Evolutionary conservation across 1,140 invertebrate genomes (phyloP).

Genomic region (Ridgeia piscesae): DNA sequence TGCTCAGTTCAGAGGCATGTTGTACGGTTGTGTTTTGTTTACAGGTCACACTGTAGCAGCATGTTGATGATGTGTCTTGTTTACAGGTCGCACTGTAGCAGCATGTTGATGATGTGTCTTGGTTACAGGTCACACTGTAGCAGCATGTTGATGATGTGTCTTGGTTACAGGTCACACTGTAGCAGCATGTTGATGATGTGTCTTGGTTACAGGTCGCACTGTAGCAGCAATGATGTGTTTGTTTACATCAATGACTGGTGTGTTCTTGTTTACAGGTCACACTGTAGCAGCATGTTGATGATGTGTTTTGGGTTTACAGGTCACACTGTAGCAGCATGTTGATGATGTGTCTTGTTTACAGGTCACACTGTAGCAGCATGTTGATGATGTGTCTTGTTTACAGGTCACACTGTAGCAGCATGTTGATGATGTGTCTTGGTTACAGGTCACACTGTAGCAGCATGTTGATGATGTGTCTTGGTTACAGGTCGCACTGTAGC

Average conservation of each 20-base stretch:
- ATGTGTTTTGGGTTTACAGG: slow-evolving; percentile 88
- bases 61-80: slow-evolving; percentile 98
- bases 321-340: slow-evolving; percentile 97
- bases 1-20: no score
- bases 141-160: slow-evolving; percentile 99
- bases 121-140: slow-evolving; percentile 87
- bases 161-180: slow-evolving; percentile 84
- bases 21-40: no score
- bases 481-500: slow-evolving; percentile 89
- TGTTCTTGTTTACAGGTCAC: no score
- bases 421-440: slow-evolving; percentile 97
- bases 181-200: slow-evolving; percentile 98
- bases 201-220: slow-evolving; percentile 90
- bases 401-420: slow-evolving; percentile 95
- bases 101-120: slow-evolving; percentile 98
- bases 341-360: slow-evolving; percentile 93
- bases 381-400: slow-evolving; percentile 96
- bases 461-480: slow-evolving; percentile 98
- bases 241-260: no score
- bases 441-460: slow-evolving; percentile 90
- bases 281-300: slow-evolving; percentile 97
- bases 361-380: slow-evolving; percentile 97
- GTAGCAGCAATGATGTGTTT: slow-evolving; percentile 98
- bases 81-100: slow-evolving; percentile 91
- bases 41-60: slow-evolving; percentile 92